A percentile compares a stretch with the other conserved stretches of the same genome.
These are phyloP conservation scores for Drosophila diplacantha DNA, from an alignment of 2,888 invertebrate species.

Conservation along the genomic window DNA sequence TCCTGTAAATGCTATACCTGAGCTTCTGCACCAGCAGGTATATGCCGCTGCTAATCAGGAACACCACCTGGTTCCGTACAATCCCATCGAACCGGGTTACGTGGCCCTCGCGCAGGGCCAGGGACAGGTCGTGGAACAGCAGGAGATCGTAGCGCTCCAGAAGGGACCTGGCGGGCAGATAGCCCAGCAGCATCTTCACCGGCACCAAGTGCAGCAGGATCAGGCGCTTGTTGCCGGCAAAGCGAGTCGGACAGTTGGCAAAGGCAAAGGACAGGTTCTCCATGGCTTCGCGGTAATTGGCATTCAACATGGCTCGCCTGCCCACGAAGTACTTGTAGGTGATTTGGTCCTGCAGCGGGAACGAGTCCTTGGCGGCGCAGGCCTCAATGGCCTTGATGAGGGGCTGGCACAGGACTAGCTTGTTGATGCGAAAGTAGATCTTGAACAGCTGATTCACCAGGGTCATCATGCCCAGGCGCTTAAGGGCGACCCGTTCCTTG, in stretches of 20 bases:
- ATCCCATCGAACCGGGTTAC: neutral
- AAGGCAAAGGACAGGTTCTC: neutral
- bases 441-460: neutral
- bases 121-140: neutral
- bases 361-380: neutral
- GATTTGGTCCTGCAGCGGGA: neutral
- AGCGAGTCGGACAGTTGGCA: neutral
- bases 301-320: neutral
- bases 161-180: neutral
- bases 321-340: neutral
- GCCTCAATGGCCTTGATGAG: neutral
- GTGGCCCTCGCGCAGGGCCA: neutral
- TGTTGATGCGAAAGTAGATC: neutral
- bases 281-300: neutral
- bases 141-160: neutral
- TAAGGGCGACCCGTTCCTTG: neutral
- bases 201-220: neutral
- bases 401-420: neutral
- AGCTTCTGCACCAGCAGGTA: neutral
- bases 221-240: neutral
- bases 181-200: neutral
- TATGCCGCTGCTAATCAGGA: neutral
- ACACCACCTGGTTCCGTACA: neutral
- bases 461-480: neutral
- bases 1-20: neutral